Evolutionary conservation across 2,113 vertebrate species (phyloP).

Genomic region (Phyllostomus hastatus): DNA sequence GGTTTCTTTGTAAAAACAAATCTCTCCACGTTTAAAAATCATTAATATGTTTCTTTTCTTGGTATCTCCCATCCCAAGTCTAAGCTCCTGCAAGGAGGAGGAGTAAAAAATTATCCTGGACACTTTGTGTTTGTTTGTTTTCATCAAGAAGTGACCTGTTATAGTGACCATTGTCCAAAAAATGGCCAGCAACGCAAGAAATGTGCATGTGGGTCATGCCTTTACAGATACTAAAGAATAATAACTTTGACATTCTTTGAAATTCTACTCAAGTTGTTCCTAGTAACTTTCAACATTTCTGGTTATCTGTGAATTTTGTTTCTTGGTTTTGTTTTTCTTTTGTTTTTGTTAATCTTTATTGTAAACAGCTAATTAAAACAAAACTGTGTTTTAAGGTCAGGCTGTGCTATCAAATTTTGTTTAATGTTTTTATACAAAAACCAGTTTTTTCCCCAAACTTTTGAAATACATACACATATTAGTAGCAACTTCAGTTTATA

Average conservation of each 20-base stretch:
- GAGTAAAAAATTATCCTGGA: neutral
- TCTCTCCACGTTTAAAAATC: slow-evolving; percentile 9
- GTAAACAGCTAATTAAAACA: slow-evolving; percentile 8
- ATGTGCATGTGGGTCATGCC: neutral
- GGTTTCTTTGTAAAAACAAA: neutral
- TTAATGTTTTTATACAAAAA: slow-evolving; percentile 4
- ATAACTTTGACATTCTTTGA: neutral
- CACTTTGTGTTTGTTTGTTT: neutral
- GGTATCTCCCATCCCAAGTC: neutral
- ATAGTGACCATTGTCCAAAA: neutral
- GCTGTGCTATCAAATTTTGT: neutral
- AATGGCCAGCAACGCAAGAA: neutral
- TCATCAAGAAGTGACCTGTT: neutral
- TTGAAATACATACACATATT: neutral
- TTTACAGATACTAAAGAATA: slow-evolving; percentile 28
- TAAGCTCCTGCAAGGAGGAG: neutral
- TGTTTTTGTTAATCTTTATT: neutral
- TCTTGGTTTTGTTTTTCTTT: neutral
- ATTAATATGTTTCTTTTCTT: slow-evolving; percentile 11
- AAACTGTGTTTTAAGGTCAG: neutral
- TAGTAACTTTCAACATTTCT: slow-evolving; percentile 9
- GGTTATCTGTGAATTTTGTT: neutral
- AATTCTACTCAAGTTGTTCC: neutral
- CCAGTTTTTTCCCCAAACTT: neutral
- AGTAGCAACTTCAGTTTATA: neutral